Evolutionary conservation across 1,140 invertebrate species (phyloP).

Genomic region (Aphelenchoides avenae): DNA sequence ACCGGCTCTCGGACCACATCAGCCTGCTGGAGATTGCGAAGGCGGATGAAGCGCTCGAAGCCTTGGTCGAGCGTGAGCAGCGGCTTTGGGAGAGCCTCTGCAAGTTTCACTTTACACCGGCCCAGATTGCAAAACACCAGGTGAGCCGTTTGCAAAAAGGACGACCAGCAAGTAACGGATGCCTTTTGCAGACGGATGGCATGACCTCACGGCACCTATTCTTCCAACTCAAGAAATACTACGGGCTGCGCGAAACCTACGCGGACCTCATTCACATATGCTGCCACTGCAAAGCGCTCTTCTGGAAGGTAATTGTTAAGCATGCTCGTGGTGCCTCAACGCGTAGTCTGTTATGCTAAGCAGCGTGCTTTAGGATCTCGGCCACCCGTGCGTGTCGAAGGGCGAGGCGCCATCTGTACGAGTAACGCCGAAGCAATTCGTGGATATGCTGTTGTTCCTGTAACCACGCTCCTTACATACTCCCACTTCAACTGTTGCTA

Average conservation of each 20-base stretch:
- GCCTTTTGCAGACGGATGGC: constrained; percentile 27
- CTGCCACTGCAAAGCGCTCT: constrained; percentile 87
- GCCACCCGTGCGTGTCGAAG: constrained; percentile 54
- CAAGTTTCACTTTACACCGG: constrained; percentile 83
- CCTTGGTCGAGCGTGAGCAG: constrained; percentile 74
- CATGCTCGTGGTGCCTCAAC: neutral
- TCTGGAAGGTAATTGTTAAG: constrained; percentile 73
- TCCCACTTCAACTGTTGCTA: too few relatives aligned
- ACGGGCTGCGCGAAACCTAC: constrained; percentile 84
- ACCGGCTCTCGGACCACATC: constrained; percentile 81
- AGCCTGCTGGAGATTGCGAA: constrained; percentile 74
- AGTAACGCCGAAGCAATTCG: constrained; percentile 57
- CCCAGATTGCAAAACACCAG: constrained; percentile 70
- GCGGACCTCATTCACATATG: constrained; percentile 90
- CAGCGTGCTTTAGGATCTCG: constrained; percentile 48
- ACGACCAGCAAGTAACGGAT: constrained; percentile 1
- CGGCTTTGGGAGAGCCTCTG: constrained; percentile 81
- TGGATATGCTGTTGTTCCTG: constrained; percentile 52
- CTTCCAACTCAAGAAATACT: constrained; percentile 67
- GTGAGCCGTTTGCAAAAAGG: constrained; percentile 47
- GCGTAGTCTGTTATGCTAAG: neutral
- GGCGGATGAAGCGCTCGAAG: constrained; percentile 72
- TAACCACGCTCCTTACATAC: too few relatives aligned
- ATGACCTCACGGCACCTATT: constrained; percentile 49
- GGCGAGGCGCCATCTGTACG: constrained; percentile 54